Conservation (phyloP, 2,888 invertebrate species). For the Ctena decussata region DNA sequence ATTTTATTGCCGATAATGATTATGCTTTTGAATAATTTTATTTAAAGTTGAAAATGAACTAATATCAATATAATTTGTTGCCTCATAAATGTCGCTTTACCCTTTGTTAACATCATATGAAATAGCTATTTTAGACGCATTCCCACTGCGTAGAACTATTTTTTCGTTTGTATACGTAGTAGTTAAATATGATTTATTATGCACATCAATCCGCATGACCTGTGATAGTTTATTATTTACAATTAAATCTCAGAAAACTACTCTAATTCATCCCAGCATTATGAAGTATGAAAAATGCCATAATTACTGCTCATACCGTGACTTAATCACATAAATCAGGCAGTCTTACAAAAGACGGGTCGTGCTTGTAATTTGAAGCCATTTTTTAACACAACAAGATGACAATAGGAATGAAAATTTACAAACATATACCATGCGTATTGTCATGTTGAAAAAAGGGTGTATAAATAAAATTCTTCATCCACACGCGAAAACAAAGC, state of each 20-base stretch:
- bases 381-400: background rate
- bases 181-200: background rate
- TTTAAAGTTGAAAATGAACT: background rate
- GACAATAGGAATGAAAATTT: background rate
- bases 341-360: conserved; percentile 15
- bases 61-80: background rate
- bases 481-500: background rate
- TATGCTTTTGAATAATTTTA: background rate
- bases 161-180: background rate
- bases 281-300: background rate
- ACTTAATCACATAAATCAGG: conserved; percentile 34
- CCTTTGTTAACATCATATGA: background rate
- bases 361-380: background rate
- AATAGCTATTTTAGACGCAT: too few species aligned
- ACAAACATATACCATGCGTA: background rate
- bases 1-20: background rate
- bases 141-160: too few species aligned
- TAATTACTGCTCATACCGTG: conserved; percentile 27
- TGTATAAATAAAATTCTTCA: background rate
- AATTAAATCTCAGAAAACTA: background rate
- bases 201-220: background rate
- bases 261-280: background rate
- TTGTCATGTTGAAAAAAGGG: background rate
- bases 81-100: background rate
- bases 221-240: background rate